Percentiles rank a stretch among this genome's conserved stretches.
These are phyloP conservation scores for Caenorhabditis sp. DNA, from an alignment of 2,888 invertebrate species.

Conservation along the genomic window DNA sequence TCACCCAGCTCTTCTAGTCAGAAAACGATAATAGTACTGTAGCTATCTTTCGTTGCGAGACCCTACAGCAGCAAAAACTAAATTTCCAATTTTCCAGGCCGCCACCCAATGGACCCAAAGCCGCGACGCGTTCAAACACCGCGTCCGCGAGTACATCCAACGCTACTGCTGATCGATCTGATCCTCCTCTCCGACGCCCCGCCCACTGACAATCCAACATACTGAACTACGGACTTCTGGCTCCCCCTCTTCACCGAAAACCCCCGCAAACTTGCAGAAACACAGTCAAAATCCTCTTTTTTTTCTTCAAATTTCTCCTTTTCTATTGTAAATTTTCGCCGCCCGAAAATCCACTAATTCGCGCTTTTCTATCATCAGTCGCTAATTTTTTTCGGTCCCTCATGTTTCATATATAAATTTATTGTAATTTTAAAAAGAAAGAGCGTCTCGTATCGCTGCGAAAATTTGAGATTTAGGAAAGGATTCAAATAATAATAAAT, in stretches of 20 bases:
- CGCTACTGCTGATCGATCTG: conserved; percentile 59
- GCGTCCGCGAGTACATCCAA: conserved; percentile 71
- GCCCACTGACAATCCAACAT: too few relatives aligned
- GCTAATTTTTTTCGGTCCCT: neutral
- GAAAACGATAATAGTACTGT: too few relatives aligned
- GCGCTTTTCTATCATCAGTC: neutral
- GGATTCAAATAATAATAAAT: neutral
- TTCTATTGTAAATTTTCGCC: too few relatives aligned
- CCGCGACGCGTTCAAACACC: conserved; percentile 65
- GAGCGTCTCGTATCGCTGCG: neutral
- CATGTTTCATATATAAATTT: conserved; percentile 8
- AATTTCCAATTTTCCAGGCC: conserved; percentile 49
- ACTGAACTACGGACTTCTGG: too few relatives aligned
- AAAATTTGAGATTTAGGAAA: neutral
- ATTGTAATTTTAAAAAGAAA: neutral
- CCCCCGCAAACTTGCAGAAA: too few relatives aligned
- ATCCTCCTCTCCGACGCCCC: too few relatives aligned
- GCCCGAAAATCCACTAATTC: too few relatives aligned
- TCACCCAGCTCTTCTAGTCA: too few relatives aligned
- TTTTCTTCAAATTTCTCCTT: neutral
- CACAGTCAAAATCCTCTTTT: conserved; percentile 9
- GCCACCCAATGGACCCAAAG: conserved; percentile 68
- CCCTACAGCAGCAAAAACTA: too few relatives aligned
- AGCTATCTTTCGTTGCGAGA: too few relatives aligned
- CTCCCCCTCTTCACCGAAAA: too few relatives aligned